Percentiles rank a stretch among this genome's conserved stretches.
Conservation (phyloP, 2,113 vertebrate genomes). For the Turdus rufiventris region DNA sequence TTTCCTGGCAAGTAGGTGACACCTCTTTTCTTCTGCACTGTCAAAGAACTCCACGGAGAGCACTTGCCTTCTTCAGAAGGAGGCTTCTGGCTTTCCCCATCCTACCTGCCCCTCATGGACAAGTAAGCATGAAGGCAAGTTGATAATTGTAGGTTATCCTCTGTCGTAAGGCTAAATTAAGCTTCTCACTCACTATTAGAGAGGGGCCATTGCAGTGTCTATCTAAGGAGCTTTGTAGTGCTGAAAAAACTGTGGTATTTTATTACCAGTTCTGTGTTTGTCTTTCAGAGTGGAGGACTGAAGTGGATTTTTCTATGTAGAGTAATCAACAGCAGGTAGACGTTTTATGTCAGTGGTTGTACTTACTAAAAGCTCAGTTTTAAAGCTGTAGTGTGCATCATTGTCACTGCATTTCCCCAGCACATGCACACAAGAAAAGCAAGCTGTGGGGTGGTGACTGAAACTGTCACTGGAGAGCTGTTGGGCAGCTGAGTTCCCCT, state of each 20-base stretch:
- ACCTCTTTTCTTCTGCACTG: neutral
- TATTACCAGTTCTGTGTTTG: neutral
- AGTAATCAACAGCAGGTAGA: neutral
- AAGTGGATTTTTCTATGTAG: neutral
- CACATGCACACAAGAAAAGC: accelerated
- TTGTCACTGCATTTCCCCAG: neutral
- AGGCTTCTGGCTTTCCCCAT: neutral
- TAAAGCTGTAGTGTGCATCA: neutral
- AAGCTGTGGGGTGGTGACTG: neutral
- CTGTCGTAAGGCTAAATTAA: neutral
- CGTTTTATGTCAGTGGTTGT: neutral
- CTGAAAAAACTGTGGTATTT: neutral
- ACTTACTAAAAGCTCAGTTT: neutral
- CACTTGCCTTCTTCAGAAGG: neutral
- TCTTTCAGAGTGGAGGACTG: neutral
- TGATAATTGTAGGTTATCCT: neutral
- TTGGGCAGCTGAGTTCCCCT: neutral
- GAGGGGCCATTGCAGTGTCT: neutral
- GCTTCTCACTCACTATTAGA: neutral
- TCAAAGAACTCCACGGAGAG: neutral
- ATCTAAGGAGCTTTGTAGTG: neutral
- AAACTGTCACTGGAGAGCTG: neutral
- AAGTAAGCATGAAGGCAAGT: neutral
- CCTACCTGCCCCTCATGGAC: neutral
- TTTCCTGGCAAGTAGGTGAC: neutral